phyloP scores from a whole-genome alignment of 2,113 vertebrate species.

The Gallinago jamesoni region DNA sequence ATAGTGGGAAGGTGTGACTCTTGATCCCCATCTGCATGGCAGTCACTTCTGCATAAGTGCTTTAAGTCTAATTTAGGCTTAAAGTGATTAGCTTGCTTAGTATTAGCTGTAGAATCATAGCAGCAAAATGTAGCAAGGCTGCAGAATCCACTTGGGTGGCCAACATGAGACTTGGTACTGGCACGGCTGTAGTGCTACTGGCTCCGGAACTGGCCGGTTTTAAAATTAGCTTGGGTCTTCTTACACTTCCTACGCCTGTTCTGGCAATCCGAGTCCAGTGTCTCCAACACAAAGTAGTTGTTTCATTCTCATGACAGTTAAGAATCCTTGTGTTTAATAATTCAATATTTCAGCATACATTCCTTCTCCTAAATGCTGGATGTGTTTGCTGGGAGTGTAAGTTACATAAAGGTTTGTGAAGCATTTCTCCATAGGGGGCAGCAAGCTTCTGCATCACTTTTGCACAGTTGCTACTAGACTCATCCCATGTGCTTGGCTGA shows the following conservation, averaged over 20 bases:
- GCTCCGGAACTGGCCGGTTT: neutral
- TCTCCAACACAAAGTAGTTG: neutral
- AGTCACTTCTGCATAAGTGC: neutral
- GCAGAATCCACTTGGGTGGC: neutral
- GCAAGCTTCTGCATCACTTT: slow-evolving; percentile 2
- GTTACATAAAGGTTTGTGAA: neutral
- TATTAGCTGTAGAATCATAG: neutral
- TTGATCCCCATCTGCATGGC: neutral
- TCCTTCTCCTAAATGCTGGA: neutral
- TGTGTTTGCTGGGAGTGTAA: neutral
- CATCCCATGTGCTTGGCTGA: neutral
- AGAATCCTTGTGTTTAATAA: neutral
- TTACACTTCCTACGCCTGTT: neutral
- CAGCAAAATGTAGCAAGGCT: neutral
- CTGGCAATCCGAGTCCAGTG: neutral
- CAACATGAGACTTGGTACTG: neutral
- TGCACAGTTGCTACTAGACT: neutral
- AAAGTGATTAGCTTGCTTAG: neutral
- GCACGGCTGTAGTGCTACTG: accelerated
- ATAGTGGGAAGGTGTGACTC: neutral
- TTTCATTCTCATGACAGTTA: neutral
- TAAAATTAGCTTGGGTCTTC: neutral
- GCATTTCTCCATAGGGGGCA: slow-evolving; percentile 48
- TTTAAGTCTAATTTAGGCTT: neutral
- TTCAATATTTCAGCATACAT: neutral